phyloP scores from a whole-genome alignment of 2,888 invertebrate genomes.

The Acronicta aceris region DNA sequence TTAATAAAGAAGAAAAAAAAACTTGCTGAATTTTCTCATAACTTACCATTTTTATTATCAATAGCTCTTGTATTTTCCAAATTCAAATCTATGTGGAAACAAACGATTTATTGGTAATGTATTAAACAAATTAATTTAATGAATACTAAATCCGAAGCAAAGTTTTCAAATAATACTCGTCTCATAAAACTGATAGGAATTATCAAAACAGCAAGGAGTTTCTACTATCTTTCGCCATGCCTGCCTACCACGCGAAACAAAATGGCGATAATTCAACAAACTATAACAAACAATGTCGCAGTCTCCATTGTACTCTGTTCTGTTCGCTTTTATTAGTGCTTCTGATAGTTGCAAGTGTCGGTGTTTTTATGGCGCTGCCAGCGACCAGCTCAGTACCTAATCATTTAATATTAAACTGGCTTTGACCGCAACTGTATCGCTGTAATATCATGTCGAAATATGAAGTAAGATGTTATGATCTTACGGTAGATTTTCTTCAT shows the following conservation, averaged over 20 bases:
- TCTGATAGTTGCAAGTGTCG: conserved; percentile 79
- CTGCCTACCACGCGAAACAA: conserved; percentile 28
- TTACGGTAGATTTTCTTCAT: neutral
- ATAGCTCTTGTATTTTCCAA: too few relatives aligned
- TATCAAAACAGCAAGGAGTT: conserved; percentile 12
- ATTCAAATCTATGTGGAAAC: too few relatives aligned
- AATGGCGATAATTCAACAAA: conserved; percentile 49
- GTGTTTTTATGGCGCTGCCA: conserved; percentile 75
- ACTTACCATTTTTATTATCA: too few relatives aligned
- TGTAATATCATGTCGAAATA: conserved; percentile 24
- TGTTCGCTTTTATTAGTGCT: conserved; percentile 80
- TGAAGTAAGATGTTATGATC: conserved; percentile 1
- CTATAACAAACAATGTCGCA: conserved; percentile 70
- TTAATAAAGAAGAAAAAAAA: too few relatives aligned
- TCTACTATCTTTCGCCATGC: neutral
- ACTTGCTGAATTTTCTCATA: too few relatives aligned
- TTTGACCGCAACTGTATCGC: conserved; percentile 37
- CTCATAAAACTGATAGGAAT: neutral
- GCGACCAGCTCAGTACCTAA: conserved; percentile 69
- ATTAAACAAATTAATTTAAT: too few relatives aligned
- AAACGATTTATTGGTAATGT: too few relatives aligned
- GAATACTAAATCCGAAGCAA: neutral
- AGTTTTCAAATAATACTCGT: neutral
- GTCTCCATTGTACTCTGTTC: conserved; percentile 69
- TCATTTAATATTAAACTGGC: conserved; percentile 70